Percentiles rank a stretch among this genome's conserved stretches.
Conservation (phyloP, 2,888 invertebrate genomes). For the Nudaria mundana region DNA sequence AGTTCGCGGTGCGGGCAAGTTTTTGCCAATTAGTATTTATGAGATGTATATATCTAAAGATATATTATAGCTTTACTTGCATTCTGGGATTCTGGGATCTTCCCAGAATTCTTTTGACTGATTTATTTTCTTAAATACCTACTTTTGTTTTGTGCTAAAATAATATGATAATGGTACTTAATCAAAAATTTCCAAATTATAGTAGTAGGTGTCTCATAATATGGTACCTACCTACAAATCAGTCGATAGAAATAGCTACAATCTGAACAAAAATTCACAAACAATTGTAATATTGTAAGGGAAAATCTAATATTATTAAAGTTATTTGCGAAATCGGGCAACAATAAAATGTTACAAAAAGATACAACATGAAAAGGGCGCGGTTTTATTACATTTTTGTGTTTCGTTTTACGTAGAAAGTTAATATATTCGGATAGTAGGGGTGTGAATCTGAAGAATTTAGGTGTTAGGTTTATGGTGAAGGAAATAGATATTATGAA, state of each 20-base stretch:
- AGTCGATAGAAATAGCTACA: conserved; percentile 3
- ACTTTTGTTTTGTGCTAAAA: too few relatives aligned
- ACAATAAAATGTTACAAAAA: conserved; percentile 7
- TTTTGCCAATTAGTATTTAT: too few relatives aligned
- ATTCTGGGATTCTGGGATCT: too few relatives aligned
- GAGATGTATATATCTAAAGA: too few relatives aligned
- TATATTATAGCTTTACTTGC: too few relatives aligned
- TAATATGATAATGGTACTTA: too few relatives aligned
- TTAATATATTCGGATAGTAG: conserved; percentile 1
- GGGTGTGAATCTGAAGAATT: conserved; percentile 1
- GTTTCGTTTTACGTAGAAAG: conserved; percentile 4
- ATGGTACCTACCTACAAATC: too few relatives aligned
- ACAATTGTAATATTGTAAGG: conserved; percentile 3
- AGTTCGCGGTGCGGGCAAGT: too few relatives aligned
- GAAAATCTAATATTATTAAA: conserved; percentile 20
- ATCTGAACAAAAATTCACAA: conserved; percentile 8
- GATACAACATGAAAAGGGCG: conserved; percentile 4
- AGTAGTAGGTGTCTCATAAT: too few relatives aligned
- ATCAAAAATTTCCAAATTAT: too few relatives aligned
- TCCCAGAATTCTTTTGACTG: too few relatives aligned
- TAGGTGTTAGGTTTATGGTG: conserved; percentile 1
- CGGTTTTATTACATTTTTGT: conserved; percentile 13
- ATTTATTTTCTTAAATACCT: too few relatives aligned
- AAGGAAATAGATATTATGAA: not conserved
- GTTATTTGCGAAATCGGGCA: conserved; percentile 6